Evolutionary conservation across 2,113 vertebrate genomes (phyloP), one percentile per base, ranked within the genome.

Genomic region (Chloropsis cyanopogon): DNA sequence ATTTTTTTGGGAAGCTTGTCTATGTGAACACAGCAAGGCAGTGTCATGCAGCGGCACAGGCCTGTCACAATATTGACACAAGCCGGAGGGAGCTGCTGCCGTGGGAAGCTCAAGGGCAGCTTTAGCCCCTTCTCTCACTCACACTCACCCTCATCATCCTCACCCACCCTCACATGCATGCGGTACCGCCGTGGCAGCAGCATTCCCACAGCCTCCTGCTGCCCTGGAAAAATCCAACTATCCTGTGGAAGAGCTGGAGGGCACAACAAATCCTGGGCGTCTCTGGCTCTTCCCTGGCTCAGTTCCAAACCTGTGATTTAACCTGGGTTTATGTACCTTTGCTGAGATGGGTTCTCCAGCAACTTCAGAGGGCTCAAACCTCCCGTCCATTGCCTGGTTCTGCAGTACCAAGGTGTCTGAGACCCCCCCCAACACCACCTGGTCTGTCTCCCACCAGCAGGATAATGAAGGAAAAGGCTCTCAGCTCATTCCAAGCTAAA

Each of bases 201-300:
- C 79, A 13, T 15, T 56, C 22, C 71, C 79, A 37, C 41, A 15
- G 49, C 20, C 50, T 69, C 61, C 35, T 23, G 49, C 90, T 44
- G 6, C 71, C 25, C 4, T 75, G 91, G 83, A 12, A 33, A 26
- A 53, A 37, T 12, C 76, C 73, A 56, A 0, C 77, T 6, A 0
- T 8, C 39, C 4, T 8, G 15, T 11, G 18, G 65, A 39, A 44
- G 66, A 61, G 64, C 78, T 16, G 66, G 39, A 7, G 0, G n/a
- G 31, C 8, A 14, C 29, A 17, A 12, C 1, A 8, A 6, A 61
- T 15, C 26, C 0, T 8, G 1, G 10, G 41, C 1, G 1, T 7
- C 39, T 25, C 81, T 3, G 4, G 22, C 75, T 82, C 87, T 42
- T 25, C 61, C 26, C 16, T 52, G 71, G 86, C 65, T 88, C 87